These are phyloP conservation scores for Mobula birostris DNA, from an alignment of 2,113 vertebrate species.

Conservation along the genomic window DNA sequence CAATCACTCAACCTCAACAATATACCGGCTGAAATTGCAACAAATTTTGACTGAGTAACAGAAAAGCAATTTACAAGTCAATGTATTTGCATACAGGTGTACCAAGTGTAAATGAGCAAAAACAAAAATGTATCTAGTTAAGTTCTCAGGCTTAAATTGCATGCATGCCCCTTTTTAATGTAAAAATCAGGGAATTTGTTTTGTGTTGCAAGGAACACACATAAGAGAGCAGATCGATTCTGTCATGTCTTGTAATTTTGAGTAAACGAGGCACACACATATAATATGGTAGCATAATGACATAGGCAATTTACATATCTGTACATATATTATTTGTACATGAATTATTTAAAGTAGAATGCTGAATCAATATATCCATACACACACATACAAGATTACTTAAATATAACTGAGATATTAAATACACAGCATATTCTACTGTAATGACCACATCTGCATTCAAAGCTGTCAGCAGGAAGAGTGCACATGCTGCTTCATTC, in stretches of 20 bases:
- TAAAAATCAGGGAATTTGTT: constrained; percentile 62
- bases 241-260: too few species aligned
- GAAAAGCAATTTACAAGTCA: constrained; percentile 49
- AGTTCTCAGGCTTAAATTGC: constrained; percentile 60
- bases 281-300: too few species aligned
- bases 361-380: too few species aligned
- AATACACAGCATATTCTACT: constrained; percentile 54
- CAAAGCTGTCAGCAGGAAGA: neutral
- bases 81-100: constrained; percentile 40
- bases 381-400: too few species aligned
- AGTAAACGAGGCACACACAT: too few species aligned
- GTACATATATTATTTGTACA: too few species aligned
- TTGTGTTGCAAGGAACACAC: constrained; percentile 65
- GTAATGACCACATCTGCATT: constrained; percentile 39
- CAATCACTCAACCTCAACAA: constrained; percentile 41
- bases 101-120: constrained; percentile 46
- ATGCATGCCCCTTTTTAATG: constrained; percentile 49
- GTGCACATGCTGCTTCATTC: neutral
- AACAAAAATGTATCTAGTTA: constrained; percentile 52
- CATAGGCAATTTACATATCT: too few species aligned
- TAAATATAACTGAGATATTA: too few species aligned
- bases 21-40: constrained; percentile 49
- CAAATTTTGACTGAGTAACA: constrained; percentile 42
- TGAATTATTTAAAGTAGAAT: too few species aligned
- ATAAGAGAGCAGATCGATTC: constrained; percentile 60